These are phyloP conservation scores for Agonopterix alstromeriana DNA, from an alignment of 2,888 invertebrate genomes.

Conservation along the genomic window DNA sequence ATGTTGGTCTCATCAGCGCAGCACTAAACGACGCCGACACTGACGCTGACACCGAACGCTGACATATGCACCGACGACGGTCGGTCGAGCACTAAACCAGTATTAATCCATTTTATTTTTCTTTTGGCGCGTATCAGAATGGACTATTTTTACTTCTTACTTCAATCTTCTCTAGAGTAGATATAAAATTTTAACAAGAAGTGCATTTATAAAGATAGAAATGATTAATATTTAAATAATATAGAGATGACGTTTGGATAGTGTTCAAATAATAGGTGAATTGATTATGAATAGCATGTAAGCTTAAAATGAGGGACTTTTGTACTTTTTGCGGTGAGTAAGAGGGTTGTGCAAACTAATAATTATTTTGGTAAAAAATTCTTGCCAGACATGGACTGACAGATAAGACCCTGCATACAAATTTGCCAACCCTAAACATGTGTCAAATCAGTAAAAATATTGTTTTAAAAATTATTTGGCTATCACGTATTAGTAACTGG, in stretches of 20 bases:
- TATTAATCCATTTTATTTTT: neutral
- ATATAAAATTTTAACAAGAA: slow-evolving; percentile 59
- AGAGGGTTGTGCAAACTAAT: slow-evolving; percentile 48
- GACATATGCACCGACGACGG: too few species aligned
- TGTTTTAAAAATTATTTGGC: slow-evolving; percentile 14
- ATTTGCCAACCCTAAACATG: slow-evolving; percentile 24
- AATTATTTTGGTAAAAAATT: slow-evolving; percentile 15
- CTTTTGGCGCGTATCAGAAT: neutral
- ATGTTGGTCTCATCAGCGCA: too few species aligned
- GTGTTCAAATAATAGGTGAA: slow-evolving; percentile 59
- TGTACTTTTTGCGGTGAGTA: slow-evolving; percentile 69
- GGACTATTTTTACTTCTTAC: neutral
- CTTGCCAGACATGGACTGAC: slow-evolving; percentile 2
- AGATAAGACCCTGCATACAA: slow-evolving; percentile 5
- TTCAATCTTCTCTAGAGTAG: slow-evolving; percentile 36
- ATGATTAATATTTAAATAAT: slow-evolving; percentile 51
- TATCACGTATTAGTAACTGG: slow-evolving; percentile 8
- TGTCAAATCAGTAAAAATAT: slow-evolving; percentile 45
- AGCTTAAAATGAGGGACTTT: slow-evolving; percentile 53
- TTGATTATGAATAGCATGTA: slow-evolving; percentile 47
- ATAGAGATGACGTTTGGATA: slow-evolving; percentile 57
- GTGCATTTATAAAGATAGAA: slow-evolving; percentile 73
- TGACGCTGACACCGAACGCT: too few species aligned
- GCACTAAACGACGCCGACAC: too few species aligned
- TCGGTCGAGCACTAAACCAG: too few species aligned